Conservation (phyloP, 2,888 invertebrate species). For the Leucoptera coffeella region DNA sequence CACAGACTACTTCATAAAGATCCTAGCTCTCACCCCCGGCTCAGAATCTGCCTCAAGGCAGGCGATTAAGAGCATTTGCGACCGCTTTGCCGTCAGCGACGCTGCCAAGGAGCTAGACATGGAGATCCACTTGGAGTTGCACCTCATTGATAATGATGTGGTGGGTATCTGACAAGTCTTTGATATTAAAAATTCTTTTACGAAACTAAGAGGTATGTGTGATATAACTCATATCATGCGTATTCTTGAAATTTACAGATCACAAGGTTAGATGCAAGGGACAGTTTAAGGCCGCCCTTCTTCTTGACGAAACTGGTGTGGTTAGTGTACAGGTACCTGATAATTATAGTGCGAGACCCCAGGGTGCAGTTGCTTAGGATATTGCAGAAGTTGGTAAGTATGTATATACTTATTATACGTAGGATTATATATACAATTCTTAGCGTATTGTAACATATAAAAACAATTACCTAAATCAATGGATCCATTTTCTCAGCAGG, state of each 20-base stretch:
- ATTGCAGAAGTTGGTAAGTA: constrained; percentile 73
- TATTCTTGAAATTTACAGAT: too few species aligned
- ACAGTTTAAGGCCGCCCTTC: constrained; percentile 47
- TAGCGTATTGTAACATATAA: too few species aligned
- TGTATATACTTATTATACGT: not conserved
- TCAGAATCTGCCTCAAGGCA: constrained; percentile 66
- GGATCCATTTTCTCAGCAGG: too few species aligned
- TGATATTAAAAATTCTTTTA: too few species aligned
- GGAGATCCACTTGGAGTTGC: constrained; percentile 65
- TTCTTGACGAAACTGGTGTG: constrained; percentile 70
- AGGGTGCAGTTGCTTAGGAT: constrained; percentile 69
- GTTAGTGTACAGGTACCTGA: constrained; percentile 67
- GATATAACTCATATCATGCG: too few species aligned
- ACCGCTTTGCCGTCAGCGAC: constrained; percentile 72
- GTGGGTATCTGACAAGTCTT: too few species aligned
- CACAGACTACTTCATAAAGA: constrained; percentile 84
- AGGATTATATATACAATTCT: too few species aligned
- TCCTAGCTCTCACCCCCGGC: constrained; percentile 73
- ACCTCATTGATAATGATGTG: constrained; percentile 46
- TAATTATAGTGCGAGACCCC: constrained; percentile 75
- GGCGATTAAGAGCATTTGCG: constrained; percentile 67
- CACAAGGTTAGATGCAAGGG: constrained; percentile 12
- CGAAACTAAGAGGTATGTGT: too few species aligned
- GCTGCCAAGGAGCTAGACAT: constrained; percentile 71
- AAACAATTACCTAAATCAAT: too few species aligned